These are phyloP conservation scores for Acleris emargana DNA, from an alignment of 2,888 invertebrate species.

Conservation along the genomic window DNA sequence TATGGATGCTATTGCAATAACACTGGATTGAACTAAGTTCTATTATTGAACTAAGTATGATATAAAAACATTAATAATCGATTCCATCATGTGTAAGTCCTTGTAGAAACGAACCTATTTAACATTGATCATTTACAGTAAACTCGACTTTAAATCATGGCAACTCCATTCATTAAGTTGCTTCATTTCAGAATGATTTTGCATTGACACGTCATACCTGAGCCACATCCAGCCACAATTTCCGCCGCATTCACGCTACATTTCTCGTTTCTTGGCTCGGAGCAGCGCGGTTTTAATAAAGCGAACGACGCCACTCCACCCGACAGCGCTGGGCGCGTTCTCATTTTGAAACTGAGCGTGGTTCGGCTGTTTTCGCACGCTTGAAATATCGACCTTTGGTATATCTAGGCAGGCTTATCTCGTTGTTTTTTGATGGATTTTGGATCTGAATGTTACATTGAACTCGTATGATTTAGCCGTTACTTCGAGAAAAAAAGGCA, in stretches of 20 bases:
- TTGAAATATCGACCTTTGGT: slow-evolving; percentile 14
- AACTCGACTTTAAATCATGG: too few relatives aligned
- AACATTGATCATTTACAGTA: too few relatives aligned
- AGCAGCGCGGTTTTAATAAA: slow-evolving; percentile 51
- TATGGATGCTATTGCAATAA: too few relatives aligned
- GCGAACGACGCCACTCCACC: slow-evolving; percentile 43
- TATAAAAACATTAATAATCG: too few relatives aligned
- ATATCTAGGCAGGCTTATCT: slow-evolving; percentile 1
- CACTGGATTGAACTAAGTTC: too few relatives aligned
- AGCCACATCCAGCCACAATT: slow-evolving; percentile 25
- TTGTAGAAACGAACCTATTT: too few relatives aligned
- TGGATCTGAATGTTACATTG: background rate
- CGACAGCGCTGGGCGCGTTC: slow-evolving; percentile 29
- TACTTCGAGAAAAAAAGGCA: background rate
- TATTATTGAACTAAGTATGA: too few relatives aligned
- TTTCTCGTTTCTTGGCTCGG: slow-evolving; percentile 29
- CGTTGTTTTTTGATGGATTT: slow-evolving; percentile 11
- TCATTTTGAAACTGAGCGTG: slow-evolving; percentile 26
- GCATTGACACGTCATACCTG: too few relatives aligned
- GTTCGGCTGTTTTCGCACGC: slow-evolving; percentile 13
- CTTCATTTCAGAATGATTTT: too few relatives aligned
- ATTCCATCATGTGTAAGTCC: too few relatives aligned
- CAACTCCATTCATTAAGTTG: too few relatives aligned
- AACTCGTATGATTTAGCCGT: background rate
- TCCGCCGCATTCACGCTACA: slow-evolving; percentile 9